phyloP scores from a whole-genome alignment of 2,113 vertebrate genomes.

The Sisor rabdophorus region DNA sequence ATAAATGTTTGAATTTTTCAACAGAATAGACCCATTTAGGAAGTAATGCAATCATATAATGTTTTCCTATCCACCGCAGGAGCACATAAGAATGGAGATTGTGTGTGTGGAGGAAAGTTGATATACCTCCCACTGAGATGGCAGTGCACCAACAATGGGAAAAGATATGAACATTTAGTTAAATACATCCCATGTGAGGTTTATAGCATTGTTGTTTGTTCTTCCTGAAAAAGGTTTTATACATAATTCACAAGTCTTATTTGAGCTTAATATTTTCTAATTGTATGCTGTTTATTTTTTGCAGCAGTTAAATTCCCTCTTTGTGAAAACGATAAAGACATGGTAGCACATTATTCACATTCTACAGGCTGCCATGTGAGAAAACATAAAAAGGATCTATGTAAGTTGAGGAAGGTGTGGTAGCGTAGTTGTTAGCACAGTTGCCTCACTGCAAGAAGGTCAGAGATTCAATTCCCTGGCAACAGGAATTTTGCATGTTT shows the following conservation, averaged over 20 bases:
- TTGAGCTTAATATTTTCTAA: not conserved
- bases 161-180: slow-evolving; percentile 41
- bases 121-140: slow-evolving; percentile 41
- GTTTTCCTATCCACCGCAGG: slow-evolving; percentile 40
- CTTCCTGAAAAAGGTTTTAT: not conserved
- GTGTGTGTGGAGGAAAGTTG: slow-evolving; percentile 36
- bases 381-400: not conserved
- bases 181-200: slow-evolving; percentile 36
- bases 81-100: slow-evolving; percentile 18
- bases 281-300: not conserved
- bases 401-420: slow-evolving; percentile 19
- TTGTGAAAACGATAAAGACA: not conserved
- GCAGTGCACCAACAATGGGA: slow-evolving; percentile 40
- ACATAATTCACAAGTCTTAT: not conserved
- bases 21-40: slow-evolving; percentile 43
- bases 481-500: too few species aligned
- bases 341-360: not conserved
- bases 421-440: too few species aligned
- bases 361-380: not conserved
- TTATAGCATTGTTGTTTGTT: slow-evolving; percentile 22
- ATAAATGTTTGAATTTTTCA: slow-evolving; percentile 42
- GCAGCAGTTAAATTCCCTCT: not conserved
- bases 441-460: too few species aligned
- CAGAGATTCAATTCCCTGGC: too few species aligned
- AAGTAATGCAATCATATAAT: slow-evolving; percentile 45